Evolutionary conservation across 2,113 vertebrate genomes (phyloP).

Genomic region (Bos indicus): DNA sequence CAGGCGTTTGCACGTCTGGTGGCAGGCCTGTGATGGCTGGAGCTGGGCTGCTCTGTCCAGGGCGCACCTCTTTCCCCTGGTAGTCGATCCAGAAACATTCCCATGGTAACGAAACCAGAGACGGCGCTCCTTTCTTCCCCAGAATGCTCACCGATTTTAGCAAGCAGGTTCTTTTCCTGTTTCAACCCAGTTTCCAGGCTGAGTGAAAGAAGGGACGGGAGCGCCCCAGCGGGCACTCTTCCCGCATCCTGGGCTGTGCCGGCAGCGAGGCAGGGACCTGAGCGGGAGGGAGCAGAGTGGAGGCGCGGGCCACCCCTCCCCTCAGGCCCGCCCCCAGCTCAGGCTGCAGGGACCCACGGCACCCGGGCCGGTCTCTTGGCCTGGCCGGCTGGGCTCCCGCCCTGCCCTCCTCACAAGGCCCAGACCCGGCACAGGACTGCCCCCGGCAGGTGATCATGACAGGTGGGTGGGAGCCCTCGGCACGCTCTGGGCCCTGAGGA

Average conservation of each 20-base stretch:
- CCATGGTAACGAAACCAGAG: slow-evolving; percentile 78
- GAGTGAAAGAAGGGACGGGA: slow-evolving; percentile 60
- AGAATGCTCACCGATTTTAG: slow-evolving; percentile 76
- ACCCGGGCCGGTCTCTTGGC: not conserved
- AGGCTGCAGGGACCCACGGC: not conserved
- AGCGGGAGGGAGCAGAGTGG: not conserved
- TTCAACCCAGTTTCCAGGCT: slow-evolving; percentile 67
- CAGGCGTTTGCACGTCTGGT: not conserved
- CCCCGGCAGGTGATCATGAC: not conserved
- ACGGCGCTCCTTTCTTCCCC: slow-evolving; percentile 44
- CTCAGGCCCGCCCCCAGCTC: rapidly evolving
- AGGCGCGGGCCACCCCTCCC: not conserved
- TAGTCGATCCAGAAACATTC: slow-evolving; percentile 66
- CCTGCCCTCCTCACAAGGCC: not conserved
- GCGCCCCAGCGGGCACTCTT: not conserved
- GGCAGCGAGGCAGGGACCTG: not conserved
- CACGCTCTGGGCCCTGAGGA: not conserved
- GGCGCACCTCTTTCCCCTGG: not conserved
- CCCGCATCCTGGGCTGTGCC: not conserved
- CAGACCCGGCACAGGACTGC: not conserved
- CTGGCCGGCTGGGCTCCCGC: not conserved
- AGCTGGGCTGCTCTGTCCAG: slow-evolving; percentile 37
- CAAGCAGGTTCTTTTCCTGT: slow-evolving; percentile 40
- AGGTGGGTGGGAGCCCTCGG: not conserved
- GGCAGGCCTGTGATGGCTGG: not conserved